A percentile compares a stretch with the other conserved stretches of the same genome.
These are phyloP conservation scores for Sebastes kiyomatsui DNA, from an alignment of 2,797 vertebrate species.

Conservation along the genomic window DNA sequence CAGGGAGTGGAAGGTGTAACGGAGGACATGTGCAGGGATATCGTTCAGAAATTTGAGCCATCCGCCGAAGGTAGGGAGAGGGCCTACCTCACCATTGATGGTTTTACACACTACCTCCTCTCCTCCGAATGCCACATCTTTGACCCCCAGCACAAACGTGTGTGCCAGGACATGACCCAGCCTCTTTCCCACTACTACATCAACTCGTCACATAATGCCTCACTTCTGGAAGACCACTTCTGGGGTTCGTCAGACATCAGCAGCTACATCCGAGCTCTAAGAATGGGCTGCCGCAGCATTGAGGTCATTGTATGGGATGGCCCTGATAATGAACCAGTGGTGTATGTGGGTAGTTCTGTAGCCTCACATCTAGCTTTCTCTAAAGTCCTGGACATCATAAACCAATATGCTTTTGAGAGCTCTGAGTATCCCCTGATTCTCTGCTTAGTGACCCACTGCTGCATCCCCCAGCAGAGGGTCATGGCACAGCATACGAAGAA, in stretches of 20 bases:
- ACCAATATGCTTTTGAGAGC: slow-evolving; percentile 90
- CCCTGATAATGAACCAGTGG: slow-evolving; percentile 90
- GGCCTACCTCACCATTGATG: slow-evolving; percentile 90
- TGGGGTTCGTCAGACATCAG: slow-evolving; percentile 91
- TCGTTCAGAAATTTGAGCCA: slow-evolving; percentile 89
- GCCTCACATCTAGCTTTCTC: slow-evolving; percentile 88
- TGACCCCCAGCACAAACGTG: slow-evolving; percentile 91
- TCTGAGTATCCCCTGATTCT: slow-evolving; percentile 92
- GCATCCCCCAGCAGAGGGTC: slow-evolving; percentile 86
- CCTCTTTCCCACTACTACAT: slow-evolving; percentile 95
- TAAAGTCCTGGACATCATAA: slow-evolving; percentile 88
- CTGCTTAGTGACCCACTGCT: slow-evolving; percentile 91
- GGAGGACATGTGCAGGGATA: slow-evolving; percentile 89
- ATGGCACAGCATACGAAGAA: slow-evolving; percentile 91
- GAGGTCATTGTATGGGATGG: slow-evolving; percentile 92
- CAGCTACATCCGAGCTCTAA: slow-evolving; percentile 89
- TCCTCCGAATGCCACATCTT: slow-evolving; percentile 94
- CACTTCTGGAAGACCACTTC: slow-evolving; percentile 91
- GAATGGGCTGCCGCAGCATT: slow-evolving; percentile 91
- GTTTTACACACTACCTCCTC: slow-evolving; percentile 94
- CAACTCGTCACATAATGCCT: slow-evolving; percentile 92
- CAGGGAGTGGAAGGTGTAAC: slow-evolving; percentile 92
- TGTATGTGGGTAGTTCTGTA: slow-evolving; percentile 88
- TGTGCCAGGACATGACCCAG: slow-evolving; percentile 94
- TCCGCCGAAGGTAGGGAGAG: slow-evolving; percentile 89